A percentile compares a stretch with the other conserved stretches of the same genome.
Conservation (phyloP, 2,888 invertebrate species). For the Nasonia oneida region DNA sequence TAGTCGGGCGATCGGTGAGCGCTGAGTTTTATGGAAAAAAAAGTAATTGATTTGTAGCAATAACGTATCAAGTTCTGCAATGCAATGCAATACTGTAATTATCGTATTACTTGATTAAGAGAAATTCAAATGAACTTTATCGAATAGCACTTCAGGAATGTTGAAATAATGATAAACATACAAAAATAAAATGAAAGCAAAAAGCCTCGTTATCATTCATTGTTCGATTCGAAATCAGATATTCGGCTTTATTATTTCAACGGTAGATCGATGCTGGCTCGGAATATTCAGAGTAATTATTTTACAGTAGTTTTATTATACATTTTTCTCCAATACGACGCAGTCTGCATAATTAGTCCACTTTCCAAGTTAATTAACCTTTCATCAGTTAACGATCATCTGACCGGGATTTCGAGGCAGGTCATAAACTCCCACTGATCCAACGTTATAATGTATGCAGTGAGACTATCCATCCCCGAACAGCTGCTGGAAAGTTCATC, state of each 20-base stretch:
- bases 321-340: not conserved
- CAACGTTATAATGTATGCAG: not conserved
- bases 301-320: not conserved
- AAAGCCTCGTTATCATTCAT: no score
- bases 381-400: slow-evolving; percentile 25
- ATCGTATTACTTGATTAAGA: not conserved
- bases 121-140: not conserved
- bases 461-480: not conserved
- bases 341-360: not conserved
- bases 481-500: not conserved
- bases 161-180: no score
- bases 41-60: no score
- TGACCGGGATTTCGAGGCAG: not conserved
- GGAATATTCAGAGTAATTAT: not conserved
- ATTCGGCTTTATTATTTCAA: no score
- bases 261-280: no score
- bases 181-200: no score
- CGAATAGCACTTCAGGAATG: no score
- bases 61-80: no score
- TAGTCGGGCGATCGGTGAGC: not conserved
- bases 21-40: no score
- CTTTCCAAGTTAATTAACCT: not conserved
- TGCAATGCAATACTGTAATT: no score
- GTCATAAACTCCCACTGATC: not conserved
- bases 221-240: no score